Evolutionary conservation across 2,888 invertebrate species (phyloP), one percentile per base, ranked within the genome.

Genomic region (Litoditis marina): DNA sequence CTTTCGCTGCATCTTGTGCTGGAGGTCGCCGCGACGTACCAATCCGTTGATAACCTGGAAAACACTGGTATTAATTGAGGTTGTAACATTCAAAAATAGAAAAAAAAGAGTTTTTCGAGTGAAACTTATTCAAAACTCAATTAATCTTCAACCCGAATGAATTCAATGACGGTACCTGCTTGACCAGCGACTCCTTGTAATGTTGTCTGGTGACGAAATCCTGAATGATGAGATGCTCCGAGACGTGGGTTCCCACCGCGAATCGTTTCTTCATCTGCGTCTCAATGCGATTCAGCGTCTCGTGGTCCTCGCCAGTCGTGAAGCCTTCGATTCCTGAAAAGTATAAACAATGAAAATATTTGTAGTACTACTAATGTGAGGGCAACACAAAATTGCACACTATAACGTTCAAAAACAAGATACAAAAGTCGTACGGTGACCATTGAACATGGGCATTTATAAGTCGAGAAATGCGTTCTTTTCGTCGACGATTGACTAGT

Each of bases 1-100:
- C 87, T 94, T 94, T 61, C 96, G 88, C 84, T 98, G 96, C 88
- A 94, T 89, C 57, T 95, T 88, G 85, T 95, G 92, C 81, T 96
- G 95, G 51, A 99, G 85, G 83, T 98, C 95, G 0, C 95, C 98
- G 19, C 95, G 88, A 31, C 94, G 87, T 74, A 98, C 90, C 93
- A 96, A 92, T 13, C 91, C 90, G 78, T 91, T 89, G 74, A 98
- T 89, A 16, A 98, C 96, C 86, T 73, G 46, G 27, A 65, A 61
- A 8, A 13, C 8, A 36, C n/a, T n/a, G n/a, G n/a, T n/a, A n/a
- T n/a, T n/a, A n/a, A n/a, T n/a, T 49, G 39, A 11, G 39, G n/a
- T 36, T 36, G 39, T n/a, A 36, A 16, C 11, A 36, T 16, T 16
- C n/a, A 36, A 36, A n/a, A 36, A 36, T 16, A 36, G n/a, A n/a